Evolutionary conservation across 2,113 vertebrate genomes (phyloP), one percentile per base, ranked within the genome.

Genomic region (Stictonetta naevosa): DNA sequence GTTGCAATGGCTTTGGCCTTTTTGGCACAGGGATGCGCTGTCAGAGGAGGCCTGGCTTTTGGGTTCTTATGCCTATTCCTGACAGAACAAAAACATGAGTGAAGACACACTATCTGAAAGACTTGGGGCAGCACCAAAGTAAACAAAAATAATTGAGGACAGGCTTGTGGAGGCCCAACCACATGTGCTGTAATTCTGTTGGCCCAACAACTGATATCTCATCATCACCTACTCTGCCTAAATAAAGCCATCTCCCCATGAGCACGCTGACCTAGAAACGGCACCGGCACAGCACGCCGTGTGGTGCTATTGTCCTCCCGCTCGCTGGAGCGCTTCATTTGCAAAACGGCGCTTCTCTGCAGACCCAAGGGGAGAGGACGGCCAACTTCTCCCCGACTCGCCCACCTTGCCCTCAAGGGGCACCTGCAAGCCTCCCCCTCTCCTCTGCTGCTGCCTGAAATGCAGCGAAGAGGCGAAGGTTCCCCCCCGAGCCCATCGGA

Each of bases 221-320:
- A 72, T 96, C 92, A 53, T 73, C 63, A 38, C 83, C 77, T 93
- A 72, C 88, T 92, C 94, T 11, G 53, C 81, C 95, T 91, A 93
- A 96, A 95, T 85, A 82, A 90, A 94, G 42, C 36, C 78, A 20
- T 33, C 11, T 85, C 93, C 95, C 72, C 4, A 13, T 4, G 31
- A 91, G 83, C 18, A 9, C 34, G 26, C 11, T 66, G 83, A 46
- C 76, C 87, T 81, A 91, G 62, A 53, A 40, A 68, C 22, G 1
- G 71, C 18, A 16, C 31, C 14, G 75, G 75, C 74, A 19, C 19
- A 1, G 75, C 11, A 53, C 5, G 46, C 11, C 6, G 21, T 4
- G 53, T 59, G 1, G 15, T 0, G 0, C 34, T n/a, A 7, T 1
- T 7, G 52, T 60, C 44, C 66, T 55, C 34, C 36, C 2, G 25